Base-by-base conservation (phyloP, 2,888 invertebrate genomes). In the Drosophila quasianomalipes region DNA sequence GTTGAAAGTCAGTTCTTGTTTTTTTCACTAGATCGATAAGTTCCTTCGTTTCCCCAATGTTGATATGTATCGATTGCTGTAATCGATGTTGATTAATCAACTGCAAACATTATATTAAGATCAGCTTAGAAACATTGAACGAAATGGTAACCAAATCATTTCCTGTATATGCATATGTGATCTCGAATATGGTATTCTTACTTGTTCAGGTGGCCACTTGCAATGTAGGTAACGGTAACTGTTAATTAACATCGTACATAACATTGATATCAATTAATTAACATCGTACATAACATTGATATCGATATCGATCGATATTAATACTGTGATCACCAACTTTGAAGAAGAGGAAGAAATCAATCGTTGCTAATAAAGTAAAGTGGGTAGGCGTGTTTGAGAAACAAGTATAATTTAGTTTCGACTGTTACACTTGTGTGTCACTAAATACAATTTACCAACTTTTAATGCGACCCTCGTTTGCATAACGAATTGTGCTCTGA, bases 401-500 rank as follows among this genome's bases (percentile, higher is more conserved):
- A 47, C 0, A 16, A 4, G 14, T 47, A 4, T 47, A 44, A 5
- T 44, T 22, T 3, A 0, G 22, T 12, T 3, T 44, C 1, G 44
- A 44, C 22, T 44, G 12, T 5, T 5, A 22, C 12, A 44, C 12
- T 22, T 44, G 22, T 3, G 44, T 22, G 22, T 16, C 4, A 22
- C 2, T 22, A 12, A 26, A 16, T 19, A 19, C 19, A 55, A 19
- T 14, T 19, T 10, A 12, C 1, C 0, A 16, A 52, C 28, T 52
- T 5, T 49, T 69, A 1, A 14, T n/a, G 10, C 67, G 3, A 3
- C 82, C 74, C 85, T 79, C 69, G 76, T 57, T 69, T 41, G 28
- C 74, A 68, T 65, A 54, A 54, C 31, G 33, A 54, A 39, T 57
- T 54, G 37, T 68, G 70, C 71, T 67, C 61, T 72, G 81, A 77